Percentiles rank a stretch among this genome's conserved stretches.
Evolutionary conservation across 30 jellyfish, hydroid and myxozoan species (phyloP).

Genomic region (Catostylus mosaicus): DNA sequence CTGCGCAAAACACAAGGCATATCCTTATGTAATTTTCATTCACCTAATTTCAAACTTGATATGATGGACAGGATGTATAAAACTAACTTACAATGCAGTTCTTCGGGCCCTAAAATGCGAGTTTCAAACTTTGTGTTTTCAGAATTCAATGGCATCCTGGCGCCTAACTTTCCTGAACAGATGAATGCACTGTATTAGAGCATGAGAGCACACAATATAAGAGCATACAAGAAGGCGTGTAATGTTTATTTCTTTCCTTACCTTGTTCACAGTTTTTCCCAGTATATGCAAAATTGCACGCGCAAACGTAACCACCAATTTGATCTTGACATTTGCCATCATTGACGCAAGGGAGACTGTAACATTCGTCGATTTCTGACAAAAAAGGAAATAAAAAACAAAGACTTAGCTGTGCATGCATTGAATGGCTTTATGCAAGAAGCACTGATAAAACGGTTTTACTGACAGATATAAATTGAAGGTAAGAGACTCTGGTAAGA

Average conservation of each 20-base stretch:
- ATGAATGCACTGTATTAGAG: neutral
- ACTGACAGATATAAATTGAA: no score
- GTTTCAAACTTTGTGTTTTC: no score
- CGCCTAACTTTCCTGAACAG: no score
- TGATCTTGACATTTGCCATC: constrained; percentile 5
- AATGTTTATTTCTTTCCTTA: neutral
- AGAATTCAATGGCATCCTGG: no score
- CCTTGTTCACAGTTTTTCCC: neutral
- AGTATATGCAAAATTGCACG: neutral
- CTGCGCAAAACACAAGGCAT: no score
- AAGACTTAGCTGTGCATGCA: neutral
- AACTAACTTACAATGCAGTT: no score
- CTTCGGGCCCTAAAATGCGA: no score
- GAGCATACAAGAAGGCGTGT: neutral
- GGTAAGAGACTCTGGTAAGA: no score
- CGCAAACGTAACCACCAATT: neutral
- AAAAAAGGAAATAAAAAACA: neutral
- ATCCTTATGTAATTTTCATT: no score
- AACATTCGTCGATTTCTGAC: neutral
- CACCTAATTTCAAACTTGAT: no score
- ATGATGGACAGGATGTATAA: no score
- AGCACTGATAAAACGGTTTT: neutral
- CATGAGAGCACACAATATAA: neutral
- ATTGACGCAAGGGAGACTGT: constrained; percentile 2
- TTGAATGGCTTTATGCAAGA: neutral